Base-by-base conservation (phyloP, 2,888 invertebrate species). In the Cataglyphis cursor region DNA sequence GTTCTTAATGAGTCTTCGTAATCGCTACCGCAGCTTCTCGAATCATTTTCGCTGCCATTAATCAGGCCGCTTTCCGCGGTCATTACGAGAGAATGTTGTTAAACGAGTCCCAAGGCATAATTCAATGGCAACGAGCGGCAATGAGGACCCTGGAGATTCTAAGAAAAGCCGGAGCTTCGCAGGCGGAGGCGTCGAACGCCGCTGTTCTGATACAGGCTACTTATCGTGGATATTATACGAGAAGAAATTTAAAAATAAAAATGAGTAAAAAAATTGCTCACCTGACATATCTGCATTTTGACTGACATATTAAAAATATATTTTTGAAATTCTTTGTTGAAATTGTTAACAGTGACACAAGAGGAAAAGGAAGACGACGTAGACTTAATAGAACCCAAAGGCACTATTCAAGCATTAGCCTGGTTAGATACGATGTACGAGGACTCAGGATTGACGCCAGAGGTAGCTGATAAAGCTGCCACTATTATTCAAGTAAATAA, bases 81-180 rank as follows among this genome's bases (percentile, higher is more conserved):
- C 93, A 94, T 85, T 93, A 92, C 85, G 89, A 94, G 59, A 89
- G 88, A 81, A 92, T 94, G 91, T 64, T 87, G 9, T 59, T 90
- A 51, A 87, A 87, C 38, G 93, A 94, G 83, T 81, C 89, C n/a
- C 87, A 85, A 28, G 93, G 93, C 9, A 92, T 92, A 80, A 83
- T 93, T 66, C 92, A 92, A 41, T 94, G 94, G 94, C 92, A 94
- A 82, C 90, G 88, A 83, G 93, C 94, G 3, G 88, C 92, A n/a
- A 73, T 76, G 9, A 93, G 90, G 24, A 94, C 94, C 0, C 72
- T 93, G 73, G 84, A 92, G n/a, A 93, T 94, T 70, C 84, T 94
- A 72, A 89, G 84, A 78, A 93, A 91, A 73, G 87, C 91, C 31
- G 93, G 93, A 57, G 91, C 93, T 9, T 90, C 92, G 51, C 87